A percentile compares a stretch with the other conserved stretches of the same genome.
These are phyloP conservation scores for Lochmaea capreae DNA, from an alignment of 2,888 invertebrate species.

Conservation along the genomic window DNA sequence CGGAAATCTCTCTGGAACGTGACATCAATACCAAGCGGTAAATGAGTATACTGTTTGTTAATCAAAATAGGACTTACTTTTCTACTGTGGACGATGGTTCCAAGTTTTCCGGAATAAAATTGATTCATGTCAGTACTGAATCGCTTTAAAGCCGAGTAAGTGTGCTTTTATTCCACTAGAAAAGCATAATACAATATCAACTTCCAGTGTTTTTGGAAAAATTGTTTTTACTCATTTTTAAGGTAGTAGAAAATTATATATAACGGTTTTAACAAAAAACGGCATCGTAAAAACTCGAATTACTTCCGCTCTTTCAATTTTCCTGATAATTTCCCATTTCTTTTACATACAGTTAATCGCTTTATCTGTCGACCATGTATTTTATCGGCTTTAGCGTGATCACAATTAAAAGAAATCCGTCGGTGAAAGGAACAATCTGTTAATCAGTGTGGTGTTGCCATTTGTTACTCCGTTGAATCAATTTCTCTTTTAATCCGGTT, in stretches of 20 bases:
- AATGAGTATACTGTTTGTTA: slow-evolving; percentile 27
- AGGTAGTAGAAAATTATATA: too few species aligned
- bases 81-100: slow-evolving; percentile 16
- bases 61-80: slow-evolving; percentile 23
- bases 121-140: too few species aligned
- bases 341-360: slow-evolving; percentile 1
- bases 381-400: slow-evolving; percentile 17
- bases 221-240: too few species aligned
- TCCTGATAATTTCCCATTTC: background rate
- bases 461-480: slow-evolving; percentile 8
- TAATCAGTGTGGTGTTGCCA: slow-evolving; percentile 20
- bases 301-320: slow-evolving; percentile 1
- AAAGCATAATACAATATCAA: too few species aligned
- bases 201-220: too few species aligned
- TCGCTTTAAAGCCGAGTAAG: too few species aligned
- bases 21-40: slow-evolving; percentile 28
- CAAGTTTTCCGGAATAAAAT: too few species aligned
- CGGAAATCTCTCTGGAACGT: slow-evolving; percentile 26
- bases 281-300: background rate
- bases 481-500: slow-evolving; percentile 7
- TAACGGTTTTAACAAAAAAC: background rate
- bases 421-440: slow-evolving; percentile 27
- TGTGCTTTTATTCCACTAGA: too few species aligned
- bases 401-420: slow-evolving; percentile 28
- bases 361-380: slow-evolving; percentile 7